Evolutionary conservation across 2,888 invertebrate species (phyloP), one percentile per base, ranked within the genome.

Genomic region (Phoenoteleia sp.): DNA sequence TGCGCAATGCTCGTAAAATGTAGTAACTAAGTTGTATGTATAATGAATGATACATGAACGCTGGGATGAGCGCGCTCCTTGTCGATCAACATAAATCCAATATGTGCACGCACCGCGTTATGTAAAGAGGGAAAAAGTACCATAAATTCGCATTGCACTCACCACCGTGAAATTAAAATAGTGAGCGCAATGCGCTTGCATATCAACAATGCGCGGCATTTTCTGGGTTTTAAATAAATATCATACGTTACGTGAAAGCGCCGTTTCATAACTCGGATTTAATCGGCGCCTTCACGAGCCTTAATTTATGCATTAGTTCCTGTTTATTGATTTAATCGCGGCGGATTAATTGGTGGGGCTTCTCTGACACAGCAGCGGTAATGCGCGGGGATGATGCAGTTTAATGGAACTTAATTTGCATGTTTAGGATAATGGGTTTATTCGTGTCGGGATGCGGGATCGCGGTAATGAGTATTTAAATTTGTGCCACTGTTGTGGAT

Each of bases 151-250:
- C 85, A 85, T 84, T 80, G 84, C 87, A 90, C 87, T 87, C 88
- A 88, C 83, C 84, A 88, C 88, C 91, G 90, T 91, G 91, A 91
- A 91, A 91, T 91, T 90, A 91, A 91, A 90, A 89, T 88, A 87
- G 87, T 80, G 67, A 88, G 84, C 84, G 87, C 58, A 84, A 74
- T 71, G 82, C 67, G 60, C 74, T 47, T 82, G 86, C 83, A 86
- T 84, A 88, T 71, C 77, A 83, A 69, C 74, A 76, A 79, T 71
- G 74, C 71, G 47, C 62, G 54, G 47, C 47, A 58, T 67, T 83
- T 77, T 66, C 49, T n/a, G 58, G 52, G 60, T 15, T 67, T 60
- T 60, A 77, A 77, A 77, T 54, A 83, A 83, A 79, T 75, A 75
- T 84, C 74, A 75, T 74, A 69, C 62, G 69, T 69, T 27, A 83